phyloP scores from a whole-genome alignment of 1,140 invertebrate species.

The Drosophila sp. region DNA sequence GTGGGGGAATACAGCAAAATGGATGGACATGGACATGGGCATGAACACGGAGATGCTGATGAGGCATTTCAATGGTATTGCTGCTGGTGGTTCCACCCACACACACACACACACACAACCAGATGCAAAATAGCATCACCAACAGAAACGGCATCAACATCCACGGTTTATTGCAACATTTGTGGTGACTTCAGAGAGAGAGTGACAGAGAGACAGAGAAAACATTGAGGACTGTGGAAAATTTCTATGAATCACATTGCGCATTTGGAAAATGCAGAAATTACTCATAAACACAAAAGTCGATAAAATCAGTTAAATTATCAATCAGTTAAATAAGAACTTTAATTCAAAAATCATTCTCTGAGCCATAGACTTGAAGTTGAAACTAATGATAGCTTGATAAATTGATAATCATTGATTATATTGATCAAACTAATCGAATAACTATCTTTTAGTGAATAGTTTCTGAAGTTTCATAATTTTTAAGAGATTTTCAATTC shows the following conservation, averaged over 20 bases:
- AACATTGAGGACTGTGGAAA: not conserved
- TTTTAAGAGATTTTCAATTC: no score
- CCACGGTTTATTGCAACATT: conserved; percentile 52
- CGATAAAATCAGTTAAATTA: not conserved
- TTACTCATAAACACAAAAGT: not conserved
- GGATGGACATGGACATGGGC: conserved; percentile 52
- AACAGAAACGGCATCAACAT: conserved; percentile 28
- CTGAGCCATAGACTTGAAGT: no score
- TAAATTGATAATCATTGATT: no score
- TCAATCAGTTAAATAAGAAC: not conserved
- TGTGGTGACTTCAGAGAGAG: conserved; percentile 43
- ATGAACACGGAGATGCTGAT: conserved; percentile 39
- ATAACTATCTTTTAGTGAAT: no score
- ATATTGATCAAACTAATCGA: no score
- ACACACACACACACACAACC: conserved; percentile 10
- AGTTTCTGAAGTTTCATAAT: no score
- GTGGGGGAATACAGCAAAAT: conserved; percentile 21
- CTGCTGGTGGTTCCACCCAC: conserved; percentile 13
- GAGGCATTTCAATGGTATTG: conserved; percentile 47
- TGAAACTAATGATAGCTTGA: no score
- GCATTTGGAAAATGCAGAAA: not conserved
- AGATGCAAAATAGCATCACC: conserved; percentile 21
- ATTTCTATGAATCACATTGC: not conserved
- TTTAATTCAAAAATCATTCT: no score
- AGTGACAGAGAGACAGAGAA: not conserved